Conservation (phyloP, 2,113 vertebrate species). For the Microcebus griseorufus region DNA sequence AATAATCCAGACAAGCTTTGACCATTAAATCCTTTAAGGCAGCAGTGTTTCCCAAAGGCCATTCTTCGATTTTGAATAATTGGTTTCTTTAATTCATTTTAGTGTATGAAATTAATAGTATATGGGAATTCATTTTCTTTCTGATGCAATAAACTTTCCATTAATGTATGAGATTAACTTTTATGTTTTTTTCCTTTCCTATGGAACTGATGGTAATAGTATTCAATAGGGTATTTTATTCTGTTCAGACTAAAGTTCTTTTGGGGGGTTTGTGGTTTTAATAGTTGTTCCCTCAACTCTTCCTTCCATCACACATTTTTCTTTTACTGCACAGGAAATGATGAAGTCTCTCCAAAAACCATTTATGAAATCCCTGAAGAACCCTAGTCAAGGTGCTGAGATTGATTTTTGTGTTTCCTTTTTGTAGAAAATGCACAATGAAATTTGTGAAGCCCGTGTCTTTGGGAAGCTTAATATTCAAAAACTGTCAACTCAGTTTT, state of each 20-base stretch:
- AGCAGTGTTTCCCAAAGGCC: slow-evolving; percentile 57
- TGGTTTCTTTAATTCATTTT: slow-evolving; percentile 57
- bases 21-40: slow-evolving; percentile 58
- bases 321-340: slow-evolving; percentile 23
- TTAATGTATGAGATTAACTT: slow-evolving; percentile 44
- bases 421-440: background rate
- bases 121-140: slow-evolving; percentile 52
- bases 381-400: background rate
- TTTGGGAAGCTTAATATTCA: slow-evolving; percentile 23
- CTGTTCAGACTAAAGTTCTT: slow-evolving; percentile 50
- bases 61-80: slow-evolving; percentile 34
- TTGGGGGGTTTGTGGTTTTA: slow-evolving; percentile 46
- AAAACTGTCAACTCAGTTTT: background rate
- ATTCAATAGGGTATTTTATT: slow-evolving; percentile 45
- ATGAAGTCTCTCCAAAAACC: slow-evolving; percentile 29
- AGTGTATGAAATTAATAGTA: slow-evolving; percentile 38
- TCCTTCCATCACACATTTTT: background rate
- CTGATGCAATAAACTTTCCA: slow-evolving; percentile 39
- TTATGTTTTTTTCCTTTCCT: slow-evolving; percentile 15
- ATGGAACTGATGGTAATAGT: background rate
- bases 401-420: slow-evolving; percentile 40
- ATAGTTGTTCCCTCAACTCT: background rate
- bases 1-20: slow-evolving; percentile 53
- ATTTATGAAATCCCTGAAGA: slow-evolving; percentile 48
- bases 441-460: background rate